Percentiles rank a stretch among this genome's conserved stretches.
phyloP scores from a whole-genome alignment of 1,140 invertebrate genomes.

The Drosophila punjabiensis region DNA sequence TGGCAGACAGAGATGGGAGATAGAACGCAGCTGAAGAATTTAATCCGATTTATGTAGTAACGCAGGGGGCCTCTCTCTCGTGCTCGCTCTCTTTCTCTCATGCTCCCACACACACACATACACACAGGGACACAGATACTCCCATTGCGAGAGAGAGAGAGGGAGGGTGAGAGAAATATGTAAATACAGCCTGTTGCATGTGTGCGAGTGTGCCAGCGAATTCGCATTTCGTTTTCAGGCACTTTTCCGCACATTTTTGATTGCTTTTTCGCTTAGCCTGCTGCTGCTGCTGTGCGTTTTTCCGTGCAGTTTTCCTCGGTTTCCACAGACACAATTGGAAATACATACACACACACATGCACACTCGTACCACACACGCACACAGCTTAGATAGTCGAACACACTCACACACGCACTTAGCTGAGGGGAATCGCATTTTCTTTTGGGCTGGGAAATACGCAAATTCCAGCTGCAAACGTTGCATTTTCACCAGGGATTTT shows the following conservation, averaged over 20 bases:
- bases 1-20: conserved; percentile 16
- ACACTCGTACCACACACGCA: conserved; percentile 39
- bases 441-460: conserved; percentile 43
- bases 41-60: conserved; percentile 46
- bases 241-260: conserved; percentile 53
- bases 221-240: conserved; percentile 55
- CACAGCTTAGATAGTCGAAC: conserved; percentile 33
- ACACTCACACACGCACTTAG: conserved; percentile 30
- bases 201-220: conserved; percentile 44
- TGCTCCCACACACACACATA: conserved; percentile 8
- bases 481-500: conserved; percentile 50
- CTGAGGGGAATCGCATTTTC: conserved; percentile 43
- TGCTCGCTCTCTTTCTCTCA: conserved; percentile 13
- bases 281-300: conserved; percentile 38
- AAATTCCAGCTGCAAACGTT: conserved; percentile 51
- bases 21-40: conserved; percentile 38
- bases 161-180: conserved; percentile 63
- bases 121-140: conserved; percentile 25
- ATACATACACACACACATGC: conserved; percentile 42
- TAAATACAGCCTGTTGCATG: conserved; percentile 67
- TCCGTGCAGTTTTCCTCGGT: conserved; percentile 46
- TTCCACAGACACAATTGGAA: conserved; percentile 76
- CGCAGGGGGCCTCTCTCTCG: conserved; percentile 25
- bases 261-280: conserved; percentile 42
- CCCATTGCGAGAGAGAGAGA: conserved; percentile 41